Base-by-base conservation (phyloP, 1,140 invertebrate genomes). In the Drosophila equinoxialis region DNA sequence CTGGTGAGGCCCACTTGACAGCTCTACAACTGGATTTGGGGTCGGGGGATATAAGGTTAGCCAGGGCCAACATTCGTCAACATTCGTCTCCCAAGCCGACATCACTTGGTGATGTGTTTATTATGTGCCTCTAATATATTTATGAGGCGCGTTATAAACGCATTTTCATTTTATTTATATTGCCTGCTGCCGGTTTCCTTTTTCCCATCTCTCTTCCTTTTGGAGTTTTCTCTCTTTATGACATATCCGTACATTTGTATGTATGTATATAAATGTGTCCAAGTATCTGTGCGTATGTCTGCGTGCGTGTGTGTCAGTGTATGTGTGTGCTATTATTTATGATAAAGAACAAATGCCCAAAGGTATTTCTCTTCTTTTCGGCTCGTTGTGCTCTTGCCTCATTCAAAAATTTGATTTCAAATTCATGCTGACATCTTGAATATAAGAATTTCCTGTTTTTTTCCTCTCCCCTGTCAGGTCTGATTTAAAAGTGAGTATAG, bases 71-170 rank as follows among this genome's bases (percentile, higher is more conserved):
- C 72, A 63, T 68, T 75, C 72, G 71, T 68, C 55, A 77, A 33
- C 83, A 87, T 87, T 86, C 82, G 83, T 86, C 83, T 83, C 69
- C 80, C 65, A 48, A 68, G 72, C 60, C 67, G 68, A 74, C 83
- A 79, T 71, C 76, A 75, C 77, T 84, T 68, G 84, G 5, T 84
- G 84, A 89, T 89, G 84, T 89, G 84, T 89, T 89, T 89, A 89
- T 89, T 89, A 89, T 89, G 84, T 75, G 85, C 74, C 84, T 66
- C 77, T 89, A 89, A 89, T 89, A 89, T 89, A 89, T 89, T 89
- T 89, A 89, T 89, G 84, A 89, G 83, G 80, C 84, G 77, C 86
- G 84, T 89, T 89, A 89, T 89, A 89, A 89, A 84, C 84, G 84
- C 80, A 89, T 89, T 89, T 89, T 72, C 80, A 89, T 89, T 89